Evolutionary conservation across 2,888 invertebrate genomes (phyloP).

Genomic region (Teleiodes luculella): DNA sequence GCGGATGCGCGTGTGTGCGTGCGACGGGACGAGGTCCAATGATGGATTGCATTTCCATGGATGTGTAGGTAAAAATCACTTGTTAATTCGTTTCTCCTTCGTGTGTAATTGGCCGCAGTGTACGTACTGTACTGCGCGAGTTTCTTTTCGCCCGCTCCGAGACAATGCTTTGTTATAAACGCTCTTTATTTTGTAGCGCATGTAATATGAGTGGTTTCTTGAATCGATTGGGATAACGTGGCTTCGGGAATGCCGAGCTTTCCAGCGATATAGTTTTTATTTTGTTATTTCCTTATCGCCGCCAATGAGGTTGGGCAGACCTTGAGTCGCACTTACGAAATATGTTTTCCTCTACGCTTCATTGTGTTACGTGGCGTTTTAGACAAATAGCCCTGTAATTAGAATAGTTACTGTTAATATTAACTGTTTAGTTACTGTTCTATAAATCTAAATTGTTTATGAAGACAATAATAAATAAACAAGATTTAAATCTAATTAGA

Average conservation of each 20-base stretch:
- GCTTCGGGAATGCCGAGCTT: constrained; percentile 37
- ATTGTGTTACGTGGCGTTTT: constrained; percentile 31
- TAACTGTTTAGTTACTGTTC: not conserved
- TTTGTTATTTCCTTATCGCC: constrained; percentile 43
- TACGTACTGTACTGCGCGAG: constrained; percentile 29
- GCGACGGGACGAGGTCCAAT: constrained; percentile 68
- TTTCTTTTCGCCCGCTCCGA: constrained; percentile 29
- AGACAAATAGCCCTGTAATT: not conserved
- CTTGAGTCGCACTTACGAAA: constrained; percentile 57
- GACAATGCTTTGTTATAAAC: constrained; percentile 46
- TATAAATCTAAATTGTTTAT: not conserved
- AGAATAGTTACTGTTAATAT: not conserved
- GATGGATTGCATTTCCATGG: constrained; percentile 77
- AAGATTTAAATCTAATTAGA: constrained; percentile 34
- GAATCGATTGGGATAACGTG: constrained; percentile 53
- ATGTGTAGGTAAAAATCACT: constrained; percentile 73
- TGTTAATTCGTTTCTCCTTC: constrained; percentile 47
- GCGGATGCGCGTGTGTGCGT: constrained; percentile 57
- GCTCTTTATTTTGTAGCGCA: constrained; percentile 41
- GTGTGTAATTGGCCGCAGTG: constrained; percentile 42
- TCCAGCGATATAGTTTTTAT: constrained; percentile 40
- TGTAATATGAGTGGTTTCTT: constrained; percentile 48
- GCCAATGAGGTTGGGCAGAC: constrained; percentile 47
- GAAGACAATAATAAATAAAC: not conserved
- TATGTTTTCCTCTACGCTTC: constrained; percentile 46